These are phyloP conservation scores for Andrena bicolor DNA, from an alignment of 2,888 invertebrate species.

Conservation along the genomic window DNA sequence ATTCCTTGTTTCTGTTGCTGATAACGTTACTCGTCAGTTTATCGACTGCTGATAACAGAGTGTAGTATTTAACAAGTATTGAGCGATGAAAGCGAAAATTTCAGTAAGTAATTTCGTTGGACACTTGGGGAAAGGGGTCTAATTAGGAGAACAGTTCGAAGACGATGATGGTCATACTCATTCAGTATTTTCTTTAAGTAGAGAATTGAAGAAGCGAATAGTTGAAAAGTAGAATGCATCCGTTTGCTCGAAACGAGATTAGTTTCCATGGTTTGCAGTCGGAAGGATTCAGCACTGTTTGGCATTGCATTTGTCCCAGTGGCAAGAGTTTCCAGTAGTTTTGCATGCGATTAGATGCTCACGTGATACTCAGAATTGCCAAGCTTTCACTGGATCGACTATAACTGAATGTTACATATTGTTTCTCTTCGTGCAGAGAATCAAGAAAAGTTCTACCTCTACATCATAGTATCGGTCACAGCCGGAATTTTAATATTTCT, in stretches of 20 bases:
- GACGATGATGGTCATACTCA: not conserved
- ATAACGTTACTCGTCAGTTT: not conserved
- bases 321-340: conserved; percentile 21
- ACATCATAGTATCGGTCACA: conserved; percentile 92
- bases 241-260: conserved; percentile 26
- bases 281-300: conserved; percentile 46
- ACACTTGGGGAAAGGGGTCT: not conserved
- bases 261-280: conserved; percentile 35
- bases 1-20: not conserved
- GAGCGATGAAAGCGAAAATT: not conserved
- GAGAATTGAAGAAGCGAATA: not conserved
- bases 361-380: conserved; percentile 3
- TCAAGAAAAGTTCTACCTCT: conserved; percentile 92
- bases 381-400: not conserved
- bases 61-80: not conserved
- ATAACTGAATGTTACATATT: not conserved
- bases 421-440: conserved; percentile 87
- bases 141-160: not conserved
- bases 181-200: not conserved
- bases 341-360: conserved; percentile 53
- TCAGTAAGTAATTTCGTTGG: not conserved
- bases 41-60: not conserved
- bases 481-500: conserved; percentile 90
- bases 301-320: conserved; percentile 55
- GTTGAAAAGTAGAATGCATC: conserved; percentile 8